These are phyloP conservation scores for Bombus polaris DNA, from an alignment of 1,140 invertebrate genomes.

Conservation along the genomic window DNA sequence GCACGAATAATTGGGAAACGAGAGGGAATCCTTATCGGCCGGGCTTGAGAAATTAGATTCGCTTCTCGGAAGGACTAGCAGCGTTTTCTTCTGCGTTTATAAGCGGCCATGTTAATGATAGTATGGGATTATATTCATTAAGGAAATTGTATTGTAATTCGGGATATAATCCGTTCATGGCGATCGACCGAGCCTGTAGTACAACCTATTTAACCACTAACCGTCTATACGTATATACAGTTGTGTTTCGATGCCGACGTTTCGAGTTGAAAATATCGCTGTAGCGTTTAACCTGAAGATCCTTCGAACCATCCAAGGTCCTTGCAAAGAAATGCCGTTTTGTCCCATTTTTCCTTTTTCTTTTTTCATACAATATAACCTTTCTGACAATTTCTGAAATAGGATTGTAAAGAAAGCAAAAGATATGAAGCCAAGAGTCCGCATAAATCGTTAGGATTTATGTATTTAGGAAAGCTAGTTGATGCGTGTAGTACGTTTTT, in stretches of 20 bases:
- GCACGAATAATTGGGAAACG: conserved; percentile 29
- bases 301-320: too few species aligned
- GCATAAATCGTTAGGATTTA: too few species aligned
- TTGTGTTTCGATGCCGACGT: background rate
- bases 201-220: background rate
- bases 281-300: too few species aligned
- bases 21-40: conserved; percentile 8
- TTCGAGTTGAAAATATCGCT: background rate
- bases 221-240: too few species aligned
- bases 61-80: background rate
- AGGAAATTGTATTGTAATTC: background rate
- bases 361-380: background rate
- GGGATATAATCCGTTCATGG: background rate
- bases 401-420: too few species aligned
- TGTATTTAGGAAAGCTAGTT: too few species aligned
- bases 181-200: background rate
- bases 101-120: background rate
- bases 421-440: too few species aligned
- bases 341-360: background rate
- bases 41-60: conserved; percentile 16
- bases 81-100: background rate
- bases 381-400: too few species aligned
- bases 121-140: background rate
- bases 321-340: too few species aligned
- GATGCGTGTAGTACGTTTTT: too few species aligned